Conservation (phyloP, 2,888 invertebrate species). For the Cristatella mucedo region DNA sequence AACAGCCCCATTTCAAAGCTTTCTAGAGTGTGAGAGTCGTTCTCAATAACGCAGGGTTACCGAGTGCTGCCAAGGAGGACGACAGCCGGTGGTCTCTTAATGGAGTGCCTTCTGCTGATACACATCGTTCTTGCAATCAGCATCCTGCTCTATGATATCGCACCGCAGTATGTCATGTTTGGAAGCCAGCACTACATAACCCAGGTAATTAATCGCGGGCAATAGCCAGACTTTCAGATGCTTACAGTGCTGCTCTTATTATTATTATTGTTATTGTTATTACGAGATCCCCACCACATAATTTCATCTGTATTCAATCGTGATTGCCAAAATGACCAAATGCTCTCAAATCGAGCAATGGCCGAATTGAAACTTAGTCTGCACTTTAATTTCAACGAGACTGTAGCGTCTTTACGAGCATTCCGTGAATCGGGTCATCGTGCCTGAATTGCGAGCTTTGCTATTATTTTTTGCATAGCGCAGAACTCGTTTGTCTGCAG, state of each 20-base stretch:
- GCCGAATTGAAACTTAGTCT: too few species aligned
- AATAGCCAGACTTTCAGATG: too few species aligned
- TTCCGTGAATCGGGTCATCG: too few species aligned
- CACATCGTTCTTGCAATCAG: slow-evolving; percentile 37
- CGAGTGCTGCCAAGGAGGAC: slow-evolving; percentile 33
- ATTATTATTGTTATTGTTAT: neutral
- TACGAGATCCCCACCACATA: neutral
- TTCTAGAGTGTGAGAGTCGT: slow-evolving; percentile 3
- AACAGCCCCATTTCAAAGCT: neutral
- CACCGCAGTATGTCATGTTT: slow-evolving; percentile 39
- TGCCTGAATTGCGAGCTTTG: too few species aligned
- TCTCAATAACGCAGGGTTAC: slow-evolving; percentile 36
- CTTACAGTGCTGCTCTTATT: too few species aligned
- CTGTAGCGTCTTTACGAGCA: too few species aligned
- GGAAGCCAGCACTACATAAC: slow-evolving; percentile 36
- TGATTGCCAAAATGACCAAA: too few species aligned
- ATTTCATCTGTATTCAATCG: too few species aligned
- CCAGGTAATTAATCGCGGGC: too few species aligned
- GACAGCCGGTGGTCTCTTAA: slow-evolving; percentile 36
- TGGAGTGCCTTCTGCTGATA: slow-evolving; percentile 38
- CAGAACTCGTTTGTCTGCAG: neutral
- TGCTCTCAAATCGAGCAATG: too few species aligned
- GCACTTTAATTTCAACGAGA: too few species aligned
- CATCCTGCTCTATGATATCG: slow-evolving; percentile 36
- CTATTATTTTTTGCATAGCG: too few species aligned